Percentiles rank a stretch among this genome's conserved stretches.
Conservation (phyloP, 2,113 vertebrate species). For the Cynoglossus semilaevis region DNA sequence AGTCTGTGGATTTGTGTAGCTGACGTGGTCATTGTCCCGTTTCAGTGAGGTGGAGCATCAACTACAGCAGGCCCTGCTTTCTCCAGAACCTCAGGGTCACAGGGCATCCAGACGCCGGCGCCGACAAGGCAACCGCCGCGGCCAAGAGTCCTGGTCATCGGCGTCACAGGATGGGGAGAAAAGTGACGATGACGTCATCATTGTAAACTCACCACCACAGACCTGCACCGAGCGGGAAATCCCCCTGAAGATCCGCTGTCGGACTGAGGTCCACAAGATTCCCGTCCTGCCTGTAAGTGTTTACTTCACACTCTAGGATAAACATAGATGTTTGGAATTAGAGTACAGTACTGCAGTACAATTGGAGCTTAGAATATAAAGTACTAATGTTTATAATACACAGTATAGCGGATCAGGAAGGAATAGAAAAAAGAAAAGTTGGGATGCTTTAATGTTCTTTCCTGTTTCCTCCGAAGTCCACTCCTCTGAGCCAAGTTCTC, state of each 20-base stretch:
- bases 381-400: no score
- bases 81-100: conserved; percentile 17
- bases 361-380: no score
- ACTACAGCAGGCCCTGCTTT: conserved; percentile 55
- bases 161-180: not conserved
- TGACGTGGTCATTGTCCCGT: not conserved
- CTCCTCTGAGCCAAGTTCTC: conserved; percentile 60
- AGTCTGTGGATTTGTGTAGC: not conserved
- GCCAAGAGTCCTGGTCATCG: not conserved
- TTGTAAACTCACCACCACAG: conserved; percentile 6
- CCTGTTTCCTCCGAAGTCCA: conserved; percentile 49
- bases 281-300: conserved; percentile 63
- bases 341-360: no score
- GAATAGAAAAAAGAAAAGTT: no score
- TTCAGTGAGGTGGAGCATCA: conserved; percentile 67
- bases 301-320: no score
- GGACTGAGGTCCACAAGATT: conserved; percentile 70
- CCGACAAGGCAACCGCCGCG: no score
- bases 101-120: not conserved
- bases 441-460: not conserved
- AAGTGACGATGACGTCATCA: conserved; percentile 48
- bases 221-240: conserved; percentile 44
- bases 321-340: no score
- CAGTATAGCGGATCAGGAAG: no score
- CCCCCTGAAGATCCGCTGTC: conserved; percentile 73